These are phyloP conservation scores for Cryptotermes secundus DNA, from an alignment of 1,140 invertebrate species.

Conservation along the genomic window DNA sequence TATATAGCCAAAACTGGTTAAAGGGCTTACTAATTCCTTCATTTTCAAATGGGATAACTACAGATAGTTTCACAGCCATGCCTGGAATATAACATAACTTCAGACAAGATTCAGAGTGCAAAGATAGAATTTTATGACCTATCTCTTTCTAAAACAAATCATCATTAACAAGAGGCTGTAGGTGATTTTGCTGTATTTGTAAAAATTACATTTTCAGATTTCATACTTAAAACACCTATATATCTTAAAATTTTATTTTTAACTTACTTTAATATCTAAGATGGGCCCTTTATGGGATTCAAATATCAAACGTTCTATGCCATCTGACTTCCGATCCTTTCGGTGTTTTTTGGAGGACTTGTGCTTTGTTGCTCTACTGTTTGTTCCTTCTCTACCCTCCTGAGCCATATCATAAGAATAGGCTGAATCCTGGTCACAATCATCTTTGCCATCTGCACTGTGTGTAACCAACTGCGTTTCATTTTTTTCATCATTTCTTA, in stretches of 20 bases:
- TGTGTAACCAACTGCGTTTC: not conserved
- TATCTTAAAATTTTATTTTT: not conserved
- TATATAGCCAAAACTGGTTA: too few species aligned
- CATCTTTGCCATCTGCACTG: not conserved
- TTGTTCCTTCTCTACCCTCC: conserved; percentile 20
- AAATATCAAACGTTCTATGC: conserved; percentile 16
- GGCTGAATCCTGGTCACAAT: conserved; percentile 25
- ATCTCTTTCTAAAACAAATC: too few species aligned
- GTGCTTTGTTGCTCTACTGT: not conserved
- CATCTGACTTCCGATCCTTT: conserved; percentile 12
- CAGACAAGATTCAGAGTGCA: too few species aligned
- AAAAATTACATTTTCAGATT: too few species aligned
- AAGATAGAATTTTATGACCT: too few species aligned
- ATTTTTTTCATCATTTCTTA: not conserved
- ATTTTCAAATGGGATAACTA: too few species aligned
- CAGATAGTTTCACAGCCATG: too few species aligned
- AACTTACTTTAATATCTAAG: conserved; percentile 52
- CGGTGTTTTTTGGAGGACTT: conserved; percentile 21
- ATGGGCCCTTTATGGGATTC: conserved; percentile 49
- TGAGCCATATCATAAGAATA: not conserved
- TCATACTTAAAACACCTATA: too few species aligned
- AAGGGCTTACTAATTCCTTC: too few species aligned
- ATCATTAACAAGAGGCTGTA: too few species aligned
- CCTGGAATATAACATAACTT: too few species aligned
- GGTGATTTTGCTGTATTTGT: too few species aligned